Evolutionary conservation across 1,140 invertebrate genomes (phyloP), one percentile per base, ranked within the genome.

Genomic region (Mylabris phalerata): DNA sequence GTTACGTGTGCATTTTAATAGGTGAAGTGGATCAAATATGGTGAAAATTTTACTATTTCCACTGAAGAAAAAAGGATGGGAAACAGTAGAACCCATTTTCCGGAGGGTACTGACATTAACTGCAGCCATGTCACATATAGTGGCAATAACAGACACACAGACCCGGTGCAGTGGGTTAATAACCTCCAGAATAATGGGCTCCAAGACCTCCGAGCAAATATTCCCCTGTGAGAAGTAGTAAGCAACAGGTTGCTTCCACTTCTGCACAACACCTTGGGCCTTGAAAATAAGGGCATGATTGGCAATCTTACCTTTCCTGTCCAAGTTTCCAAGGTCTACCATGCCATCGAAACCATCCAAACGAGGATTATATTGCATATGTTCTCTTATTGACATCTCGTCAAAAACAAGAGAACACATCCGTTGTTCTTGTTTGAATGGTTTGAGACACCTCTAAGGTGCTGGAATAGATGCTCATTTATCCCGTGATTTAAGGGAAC

Each of bases 251-350:
- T 57, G 55, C 19, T 57, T 57, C n/a, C 47, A 57, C 3, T 39
- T 49, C 24, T 11, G 43, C 10, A 10, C 11, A 5, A 50, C 26
- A 11, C 55, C 55, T 43, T 46, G 38, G 38, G 41, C 25, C 47
- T 50, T 57, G n/a, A 57, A 57, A 49, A 57, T 39, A 11, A 57
- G 26, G 41, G 55, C 48, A 25, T 49, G 46, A 44, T 50, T 49
- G 6, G 55, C 55, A 38, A 19, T 38, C 13, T 41, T 1, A 43
- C 49, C 43, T 2, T 47, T 38, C 42, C 43, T 52, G 10, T 13
- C 24, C 24, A 32, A 32, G 7, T 9, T 24, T 7, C 48, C 41
- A 19, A 57, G 26, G 46, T 49, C 55, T 49, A 48, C 55, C 27
- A 39, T 43, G 7, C 48, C 48, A n/a, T 13, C 38, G 25, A 57